Conservation (phyloP, 2,888 invertebrate genomes). For the Pantelozetes paolii region DNA sequence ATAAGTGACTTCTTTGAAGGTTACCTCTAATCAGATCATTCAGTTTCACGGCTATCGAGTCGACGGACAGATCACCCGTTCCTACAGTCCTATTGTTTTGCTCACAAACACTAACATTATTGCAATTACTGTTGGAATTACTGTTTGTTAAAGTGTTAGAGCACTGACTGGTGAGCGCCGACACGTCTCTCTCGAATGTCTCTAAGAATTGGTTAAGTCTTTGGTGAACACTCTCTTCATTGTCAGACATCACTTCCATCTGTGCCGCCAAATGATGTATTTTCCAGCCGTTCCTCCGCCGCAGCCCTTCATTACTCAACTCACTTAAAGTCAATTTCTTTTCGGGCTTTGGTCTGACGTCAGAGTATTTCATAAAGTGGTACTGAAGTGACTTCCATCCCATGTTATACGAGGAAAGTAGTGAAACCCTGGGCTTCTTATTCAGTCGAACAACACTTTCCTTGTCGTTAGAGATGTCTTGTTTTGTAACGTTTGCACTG, state of each 20-base stretch:
- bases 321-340: slow-evolving; percentile 78
- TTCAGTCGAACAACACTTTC: slow-evolving; percentile 37
- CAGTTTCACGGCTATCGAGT: slow-evolving; percentile 36
- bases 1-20: slow-evolving; percentile 86
- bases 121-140: not conserved
- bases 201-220: slow-evolving; percentile 38
- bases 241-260: slow-evolving; percentile 73
- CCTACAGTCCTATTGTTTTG: not conserved
- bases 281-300: slow-evolving; percentile 92
- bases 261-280: slow-evolving; percentile 84
- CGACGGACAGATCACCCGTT: not conserved
- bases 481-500: slow-evolving; percentile 24
- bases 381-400: slow-evolving; percentile 69
- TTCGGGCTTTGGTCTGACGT: slow-evolving; percentile 83
- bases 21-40: slow-evolving; percentile 60
- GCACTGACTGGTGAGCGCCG: not conserved
- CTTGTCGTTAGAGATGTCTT: not conserved
- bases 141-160: slow-evolving; percentile 14
- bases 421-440: slow-evolving; percentile 48
- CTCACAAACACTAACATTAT: not conserved
- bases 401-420: slow-evolving; percentile 64
- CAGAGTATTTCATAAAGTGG: slow-evolving; percentile 69
- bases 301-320: slow-evolving; percentile 79
- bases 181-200: slow-evolving; percentile 38
- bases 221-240: slow-evolving; percentile 33